These are phyloP conservation scores for Diceros bicornis DNA, from an alignment of 2,797 vertebrate species.

Conservation along the genomic window DNA sequence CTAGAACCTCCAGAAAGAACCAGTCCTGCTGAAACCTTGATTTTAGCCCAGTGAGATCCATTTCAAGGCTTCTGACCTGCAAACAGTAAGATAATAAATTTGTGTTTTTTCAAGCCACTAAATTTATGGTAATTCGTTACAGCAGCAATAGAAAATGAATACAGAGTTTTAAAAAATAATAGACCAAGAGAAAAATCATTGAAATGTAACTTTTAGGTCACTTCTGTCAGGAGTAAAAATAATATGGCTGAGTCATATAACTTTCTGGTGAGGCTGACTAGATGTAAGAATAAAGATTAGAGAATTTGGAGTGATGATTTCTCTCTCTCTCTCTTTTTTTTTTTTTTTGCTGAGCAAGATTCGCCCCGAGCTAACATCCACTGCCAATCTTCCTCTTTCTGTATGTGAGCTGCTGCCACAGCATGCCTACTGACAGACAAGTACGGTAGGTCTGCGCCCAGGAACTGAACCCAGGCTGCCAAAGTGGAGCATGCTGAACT, in stretches of 20 bases:
- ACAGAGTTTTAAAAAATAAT: not conserved
- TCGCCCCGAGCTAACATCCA: no score
- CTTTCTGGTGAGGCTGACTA: not conserved
- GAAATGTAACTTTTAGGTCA: slow-evolving; percentile 33
- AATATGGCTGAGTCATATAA: slow-evolving; percentile 34
- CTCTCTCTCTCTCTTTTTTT: no score
- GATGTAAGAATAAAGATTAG: not conserved
- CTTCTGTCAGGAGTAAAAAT: slow-evolving; percentile 27
- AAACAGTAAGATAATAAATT: slow-evolving; percentile 29
- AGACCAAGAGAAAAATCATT: slow-evolving; percentile 27
- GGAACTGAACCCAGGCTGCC: no score
- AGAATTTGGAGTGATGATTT: not conserved
- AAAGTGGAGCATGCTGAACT: no score
- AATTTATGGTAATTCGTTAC: not conserved
- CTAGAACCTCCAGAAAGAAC: not conserved
- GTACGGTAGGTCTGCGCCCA: no score
- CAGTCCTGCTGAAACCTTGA: not conserved
- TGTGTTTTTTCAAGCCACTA: slow-evolving; percentile 7
- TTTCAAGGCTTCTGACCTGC: slow-evolving; percentile 16
- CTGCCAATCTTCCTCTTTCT: no score
- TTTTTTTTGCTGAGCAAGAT: no score
- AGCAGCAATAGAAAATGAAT: slow-evolving; percentile 54
- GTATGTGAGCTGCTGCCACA: no score
- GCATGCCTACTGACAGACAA: no score
- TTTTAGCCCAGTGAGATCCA: not conserved